Percentiles rank a stretch among this genome's conserved stretches.
Conservation (phyloP, 2,888 invertebrate genomes). For the Odontocolon sp. region DNA sequence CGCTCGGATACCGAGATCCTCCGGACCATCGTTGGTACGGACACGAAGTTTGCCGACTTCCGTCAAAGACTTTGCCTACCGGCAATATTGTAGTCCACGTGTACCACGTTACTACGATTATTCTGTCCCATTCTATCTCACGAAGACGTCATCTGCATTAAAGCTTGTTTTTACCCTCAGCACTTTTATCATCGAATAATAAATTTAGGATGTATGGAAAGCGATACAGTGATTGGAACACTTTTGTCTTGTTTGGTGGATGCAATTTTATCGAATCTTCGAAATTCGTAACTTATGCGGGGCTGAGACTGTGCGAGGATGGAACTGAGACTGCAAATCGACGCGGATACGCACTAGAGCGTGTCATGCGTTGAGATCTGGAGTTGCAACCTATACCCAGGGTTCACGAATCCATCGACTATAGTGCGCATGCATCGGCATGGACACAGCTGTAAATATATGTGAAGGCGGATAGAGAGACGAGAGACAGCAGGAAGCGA, state of each 20-base stretch:
- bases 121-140: too few relatives aligned
- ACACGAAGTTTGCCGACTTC: constrained; percentile 16
- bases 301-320: constrained; percentile 13
- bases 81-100: neutral
- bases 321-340: neutral
- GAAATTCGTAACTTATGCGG: too few relatives aligned
- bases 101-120: too few relatives aligned
- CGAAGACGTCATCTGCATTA: too few relatives aligned
- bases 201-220: too few relatives aligned
- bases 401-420: constrained; percentile 37
- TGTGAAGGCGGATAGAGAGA: constrained; percentile 68
- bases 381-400: constrained; percentile 25
- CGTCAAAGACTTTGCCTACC: neutral
- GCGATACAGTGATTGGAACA: too few relatives aligned
- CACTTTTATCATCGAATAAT: too few relatives aligned
- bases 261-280: too few relatives aligned
- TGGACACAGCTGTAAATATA: constrained; percentile 49
- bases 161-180: too few relatives aligned
- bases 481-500: constrained; percentile 76
- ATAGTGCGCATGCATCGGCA: constrained; percentile 32
- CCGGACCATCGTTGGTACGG: neutral
- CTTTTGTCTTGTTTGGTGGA: too few relatives aligned
- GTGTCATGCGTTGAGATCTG: constrained; percentile 72
- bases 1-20: neutral
- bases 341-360: constrained; percentile 67